Conservation (phyloP, 2,888 invertebrate genomes). For the Neuroscelio doddi region DNA sequence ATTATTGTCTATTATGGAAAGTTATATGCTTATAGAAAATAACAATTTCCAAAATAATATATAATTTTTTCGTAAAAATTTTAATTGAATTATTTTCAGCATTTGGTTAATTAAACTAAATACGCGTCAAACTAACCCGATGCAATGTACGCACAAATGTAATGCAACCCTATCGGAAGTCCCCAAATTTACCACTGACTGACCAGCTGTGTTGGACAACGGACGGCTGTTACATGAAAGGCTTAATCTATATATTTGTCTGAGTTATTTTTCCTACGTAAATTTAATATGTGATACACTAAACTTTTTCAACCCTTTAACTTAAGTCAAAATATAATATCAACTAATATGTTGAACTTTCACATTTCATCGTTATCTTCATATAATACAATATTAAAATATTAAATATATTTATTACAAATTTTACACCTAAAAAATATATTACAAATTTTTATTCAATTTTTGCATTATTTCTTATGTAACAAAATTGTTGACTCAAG, state of each 20-base stretch:
- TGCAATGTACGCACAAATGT: conserved; percentile 23
- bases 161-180: background rate
- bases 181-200: conserved; percentile 45
- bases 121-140: conserved; percentile 20
- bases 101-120: background rate
- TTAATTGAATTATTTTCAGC: background rate
- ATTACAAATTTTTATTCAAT: too few species aligned
- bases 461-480: too few species aligned
- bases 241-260: conserved; percentile 42
- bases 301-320: background rate
- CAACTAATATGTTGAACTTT: background rate
- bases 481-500: too few species aligned
- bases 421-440: too few species aligned
- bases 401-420: too few species aligned
- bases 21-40: too few species aligned
- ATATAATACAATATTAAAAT: too few species aligned
- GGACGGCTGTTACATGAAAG: conserved; percentile 52
- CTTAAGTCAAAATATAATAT: conserved; percentile 5
- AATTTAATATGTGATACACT: background rate
- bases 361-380: too few species aligned
- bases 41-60: too few species aligned
- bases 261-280: background rate
- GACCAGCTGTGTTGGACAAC: conserved; percentile 66
- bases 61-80: too few species aligned
- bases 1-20: too few species aligned